phyloP scores from a whole-genome alignment of 1,140 invertebrate species.

The Monochamus saltuarius region DNA sequence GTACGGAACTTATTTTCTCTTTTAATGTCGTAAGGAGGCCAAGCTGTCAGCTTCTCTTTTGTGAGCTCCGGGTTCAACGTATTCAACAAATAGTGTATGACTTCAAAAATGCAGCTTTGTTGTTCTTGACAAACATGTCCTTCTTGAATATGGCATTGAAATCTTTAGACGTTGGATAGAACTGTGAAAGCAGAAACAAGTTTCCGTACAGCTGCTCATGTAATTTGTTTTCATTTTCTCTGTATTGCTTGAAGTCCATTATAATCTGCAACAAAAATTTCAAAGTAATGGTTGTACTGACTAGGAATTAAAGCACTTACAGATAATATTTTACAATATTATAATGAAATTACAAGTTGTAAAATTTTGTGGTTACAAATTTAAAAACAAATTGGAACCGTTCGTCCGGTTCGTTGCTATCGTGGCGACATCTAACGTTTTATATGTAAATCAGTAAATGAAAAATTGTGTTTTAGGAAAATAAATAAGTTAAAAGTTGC shows the following conservation, averaged over 20 bases:
- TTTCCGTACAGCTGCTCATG: slow-evolving; percentile 35
- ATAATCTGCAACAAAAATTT: too few species aligned
- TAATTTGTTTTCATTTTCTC: slow-evolving; percentile 29
- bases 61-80: slow-evolving; percentile 35
- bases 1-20: slow-evolving; percentile 40
- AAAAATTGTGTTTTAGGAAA: too few species aligned
- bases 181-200: slow-evolving; percentile 29
- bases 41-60: slow-evolving; percentile 37
- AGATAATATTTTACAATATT: too few species aligned
- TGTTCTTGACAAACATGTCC: slow-evolving; percentile 48
- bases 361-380: too few species aligned
- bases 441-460: too few species aligned
- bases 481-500: too few species aligned
- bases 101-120: slow-evolving; percentile 45
- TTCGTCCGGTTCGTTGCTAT: too few species aligned
- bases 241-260: slow-evolving; percentile 1
- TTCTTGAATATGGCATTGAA: slow-evolving; percentile 38
- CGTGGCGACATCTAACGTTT: too few species aligned
- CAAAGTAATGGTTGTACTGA: too few species aligned
- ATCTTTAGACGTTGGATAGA: slow-evolving; percentile 35
- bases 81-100: slow-evolving; percentile 40
- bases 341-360: too few species aligned
- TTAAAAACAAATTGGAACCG: too few species aligned
- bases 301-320: too few species aligned
- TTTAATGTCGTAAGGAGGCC: slow-evolving; percentile 37